phyloP scores from a whole-genome alignment of 2,113 vertebrate species.

The Crypturellus undulatus region DNA sequence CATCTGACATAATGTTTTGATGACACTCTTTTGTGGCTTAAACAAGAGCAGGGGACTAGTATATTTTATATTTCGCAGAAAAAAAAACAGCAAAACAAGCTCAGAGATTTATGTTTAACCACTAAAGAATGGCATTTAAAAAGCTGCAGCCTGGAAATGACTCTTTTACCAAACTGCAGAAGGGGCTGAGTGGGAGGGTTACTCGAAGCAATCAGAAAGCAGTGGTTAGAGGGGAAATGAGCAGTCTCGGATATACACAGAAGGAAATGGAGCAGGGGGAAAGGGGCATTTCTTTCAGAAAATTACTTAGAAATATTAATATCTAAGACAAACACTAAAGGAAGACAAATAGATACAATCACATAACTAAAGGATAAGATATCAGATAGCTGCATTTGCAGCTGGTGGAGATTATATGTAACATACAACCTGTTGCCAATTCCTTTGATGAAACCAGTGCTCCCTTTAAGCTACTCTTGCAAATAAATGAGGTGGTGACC shows the following conservation, averaged over 20 bases:
- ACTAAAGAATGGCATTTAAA: background rate
- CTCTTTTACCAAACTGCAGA: constrained; percentile 12
- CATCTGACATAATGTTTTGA: background rate
- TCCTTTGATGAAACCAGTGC: constrained; percentile 67
- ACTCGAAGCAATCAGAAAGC: constrained; percentile 8
- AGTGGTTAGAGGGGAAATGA: background rate
- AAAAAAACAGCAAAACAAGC: background rate
- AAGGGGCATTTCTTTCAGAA: background rate
- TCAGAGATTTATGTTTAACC: constrained; percentile 18
- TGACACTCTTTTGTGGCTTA: background rate
- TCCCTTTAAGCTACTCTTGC: constrained; percentile 51
- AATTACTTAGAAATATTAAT: constrained; percentile 47
- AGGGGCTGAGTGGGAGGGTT: constrained; percentile 48
- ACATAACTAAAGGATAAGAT: background rate
- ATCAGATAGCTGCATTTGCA: constrained; percentile 68
- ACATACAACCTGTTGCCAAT: constrained; percentile 57
- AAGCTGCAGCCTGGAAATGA: constrained; percentile 33
- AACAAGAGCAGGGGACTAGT: background rate
- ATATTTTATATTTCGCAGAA: background rate
- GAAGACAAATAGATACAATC: constrained; percentile 61
- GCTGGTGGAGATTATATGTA: constrained; percentile 71
- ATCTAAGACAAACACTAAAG: constrained; percentile 55
- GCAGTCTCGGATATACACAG: background rate
- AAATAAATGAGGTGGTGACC: constrained; percentile 74
- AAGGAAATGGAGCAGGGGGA: background rate